Evolutionary conservation across 2,797 vertebrate species (phyloP), one percentile per base, ranked within the genome.

Genomic region (Mus minutoides): DNA sequence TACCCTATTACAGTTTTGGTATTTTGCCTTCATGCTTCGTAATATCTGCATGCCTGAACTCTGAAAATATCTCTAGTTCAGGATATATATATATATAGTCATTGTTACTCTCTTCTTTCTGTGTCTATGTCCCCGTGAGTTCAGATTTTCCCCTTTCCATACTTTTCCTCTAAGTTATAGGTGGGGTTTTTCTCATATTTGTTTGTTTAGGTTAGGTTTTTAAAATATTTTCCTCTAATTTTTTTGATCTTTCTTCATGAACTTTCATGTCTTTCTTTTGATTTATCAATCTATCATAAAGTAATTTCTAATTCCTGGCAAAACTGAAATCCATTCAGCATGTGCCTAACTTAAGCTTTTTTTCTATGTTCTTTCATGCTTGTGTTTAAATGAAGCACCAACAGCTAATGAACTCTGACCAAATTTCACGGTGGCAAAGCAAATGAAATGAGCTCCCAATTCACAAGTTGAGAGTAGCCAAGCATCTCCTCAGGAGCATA

Each of bases 271-370:
- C 95, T 95, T 93, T 85, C n/a, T 96, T 97, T 64, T 69, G 88
- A 13, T 64, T 58, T 88, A 54, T 17, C 56, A 12, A 16, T 73
- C 60, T 89, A 19, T 86, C 60, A 64, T 94, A 86, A 94, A 97
- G 78, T 7, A 78, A 67, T 97, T 96, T 97, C 76, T 95, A 96
- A 94, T 91, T 96, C 85, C 58, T 97, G 88, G 77, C 40, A 76
- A 97, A 76, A 90, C 52, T 22, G 54, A 91, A 97, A 90, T 91
- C 1, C 21, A 49, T 92, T 92, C 31, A 26, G 4, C 80, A 49
- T 82, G 13, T 6, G 3, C 58, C 88, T 88, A 60, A 37, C 85
- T 60, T 88, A 90, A 19, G 11, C 54, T 96, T 96, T 97, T 19
- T 56, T 92, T 94, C 90, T 91, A 77, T 14, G 60, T 84, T 92